Evolutionary conservation across 2,888 invertebrate genomes (phyloP), one percentile per base, ranked within the genome.

Genomic region (Pachydiplax longipennis): DNA sequence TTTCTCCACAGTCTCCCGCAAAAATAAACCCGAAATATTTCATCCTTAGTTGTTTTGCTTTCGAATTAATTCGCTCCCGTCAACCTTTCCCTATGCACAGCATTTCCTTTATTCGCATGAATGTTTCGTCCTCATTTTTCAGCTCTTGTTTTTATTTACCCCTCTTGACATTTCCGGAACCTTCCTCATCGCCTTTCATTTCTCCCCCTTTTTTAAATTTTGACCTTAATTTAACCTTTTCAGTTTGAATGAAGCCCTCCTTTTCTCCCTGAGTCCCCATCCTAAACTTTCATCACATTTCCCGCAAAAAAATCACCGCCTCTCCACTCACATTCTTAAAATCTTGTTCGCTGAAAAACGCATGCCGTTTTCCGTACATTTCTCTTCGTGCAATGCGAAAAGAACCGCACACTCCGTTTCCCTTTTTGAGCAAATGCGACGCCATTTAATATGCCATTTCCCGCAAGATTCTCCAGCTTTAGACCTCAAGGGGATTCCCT

Each of bases 181-280:
- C 53, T 53, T 48, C 48, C 61, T 35, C 61, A 31, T 83, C 81
- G 48, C 15, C 44, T n/a, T 40, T 44, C 44, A 18, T 44, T 40
- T 25, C 37, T 58, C 37, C 61, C 37, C 31, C 5, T 65, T 37
- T 61, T 87, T n/a, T 12, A 15, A 22, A 37, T 35, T 35, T 37
- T 65, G 87, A 61, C 61, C 40, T 87, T 61, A 87, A 37, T 61
- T 87, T n/a, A 87, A 61, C 61, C 87, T 48, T 37, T 58, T 31
- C 83, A 15, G 12, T 58, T 35, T 73, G 73, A 25, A 73, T 31
- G 31, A 31, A 31, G 13, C 12, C 73, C 73, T 25, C n/a, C 65
- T 25, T n/a, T 22, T 65, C 5, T 25, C 25, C 3, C 73, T 12
- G 25, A n/a, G 25, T n/a, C 65, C 4, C 25, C 73, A 12, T 25